Evolutionary conservation across 2,888 invertebrate species (phyloP).

Genomic region (Phorcus lineatus): DNA sequence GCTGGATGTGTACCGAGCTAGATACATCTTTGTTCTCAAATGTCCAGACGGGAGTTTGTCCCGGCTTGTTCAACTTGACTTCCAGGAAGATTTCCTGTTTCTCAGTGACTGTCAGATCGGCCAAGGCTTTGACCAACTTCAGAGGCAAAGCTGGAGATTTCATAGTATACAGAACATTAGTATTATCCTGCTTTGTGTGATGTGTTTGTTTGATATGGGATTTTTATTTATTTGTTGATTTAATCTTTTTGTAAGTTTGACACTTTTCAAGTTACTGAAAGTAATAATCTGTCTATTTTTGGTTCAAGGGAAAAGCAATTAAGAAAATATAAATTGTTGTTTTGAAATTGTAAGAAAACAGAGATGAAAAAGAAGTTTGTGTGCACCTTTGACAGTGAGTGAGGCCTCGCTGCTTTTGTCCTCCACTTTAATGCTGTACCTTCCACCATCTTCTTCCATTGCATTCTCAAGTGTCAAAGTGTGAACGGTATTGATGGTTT

Average conservation of each 20-base stretch:
- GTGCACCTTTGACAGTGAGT: constrained; percentile 60
- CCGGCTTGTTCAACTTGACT: constrained; percentile 87
- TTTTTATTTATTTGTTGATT: too few relatives aligned
- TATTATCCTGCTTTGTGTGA: neutral
- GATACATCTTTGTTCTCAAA: constrained; percentile 84
- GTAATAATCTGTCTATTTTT: too few relatives aligned
- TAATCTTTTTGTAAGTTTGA: too few relatives aligned
- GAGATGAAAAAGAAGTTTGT: neutral
- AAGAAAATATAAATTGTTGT: too few relatives aligned
- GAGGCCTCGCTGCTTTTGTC: constrained; percentile 57
- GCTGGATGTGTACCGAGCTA: constrained; percentile 84
- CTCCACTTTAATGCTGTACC: constrained; percentile 53
- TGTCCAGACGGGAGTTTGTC: constrained; percentile 93
- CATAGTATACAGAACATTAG: neutral
- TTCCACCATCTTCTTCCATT: constrained; percentile 61
- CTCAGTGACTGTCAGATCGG: constrained; percentile 53
- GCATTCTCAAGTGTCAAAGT: constrained; percentile 55
- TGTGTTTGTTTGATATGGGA: neutral
- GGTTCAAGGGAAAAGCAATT: too few relatives aligned
- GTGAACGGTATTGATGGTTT: constrained; percentile 71
- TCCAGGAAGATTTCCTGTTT: constrained; percentile 77
- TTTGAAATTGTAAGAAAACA: too few relatives aligned
- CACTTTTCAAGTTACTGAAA: too few relatives aligned
- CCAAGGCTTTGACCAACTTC: constrained; percentile 56
- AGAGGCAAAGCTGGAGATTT: constrained; percentile 51